Percentiles rank a stretch among this genome's conserved stretches.
Evolutionary conservation across 2,113 vertebrate species (phyloP).

Genomic region (Dicaeum eximium): DNA sequence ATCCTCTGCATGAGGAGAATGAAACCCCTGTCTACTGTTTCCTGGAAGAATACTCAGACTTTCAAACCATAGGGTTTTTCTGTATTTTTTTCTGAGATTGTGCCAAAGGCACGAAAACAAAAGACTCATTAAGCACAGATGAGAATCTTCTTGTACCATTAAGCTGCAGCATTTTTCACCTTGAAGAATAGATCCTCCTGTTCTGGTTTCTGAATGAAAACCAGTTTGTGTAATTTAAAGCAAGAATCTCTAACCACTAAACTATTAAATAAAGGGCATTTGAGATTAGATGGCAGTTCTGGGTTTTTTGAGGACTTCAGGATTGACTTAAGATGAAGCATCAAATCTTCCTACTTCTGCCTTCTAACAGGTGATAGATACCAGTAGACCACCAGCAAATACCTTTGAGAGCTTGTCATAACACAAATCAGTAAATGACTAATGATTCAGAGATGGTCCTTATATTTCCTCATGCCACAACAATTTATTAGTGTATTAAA

Average conservation of each 20-base stretch:
- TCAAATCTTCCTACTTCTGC: background rate
- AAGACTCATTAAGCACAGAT: slow-evolving; percentile 2
- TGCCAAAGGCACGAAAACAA: background rate
- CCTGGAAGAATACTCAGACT: background rate
- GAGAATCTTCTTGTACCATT: background rate
- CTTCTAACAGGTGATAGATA: background rate
- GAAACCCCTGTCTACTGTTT: background rate
- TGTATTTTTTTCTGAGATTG: background rate
- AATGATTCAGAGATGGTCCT: background rate
- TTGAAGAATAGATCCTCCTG: background rate
- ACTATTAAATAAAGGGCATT: background rate
- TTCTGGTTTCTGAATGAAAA: background rate
- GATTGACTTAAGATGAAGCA: background rate
- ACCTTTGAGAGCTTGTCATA: background rate
- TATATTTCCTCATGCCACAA: background rate
- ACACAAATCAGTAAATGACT: background rate
- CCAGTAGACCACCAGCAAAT: background rate
- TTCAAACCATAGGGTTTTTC: background rate
- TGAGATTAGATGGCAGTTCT: background rate
- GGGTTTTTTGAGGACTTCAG: background rate
- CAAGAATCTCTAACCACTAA: background rate
- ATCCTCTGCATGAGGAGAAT: background rate
- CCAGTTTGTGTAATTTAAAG: background rate
- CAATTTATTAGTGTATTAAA: background rate
- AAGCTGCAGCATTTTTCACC: slow-evolving; percentile 5